Base-by-base conservation (phyloP, 2,113 vertebrate genomes). In the Cavia aperea region DNA sequence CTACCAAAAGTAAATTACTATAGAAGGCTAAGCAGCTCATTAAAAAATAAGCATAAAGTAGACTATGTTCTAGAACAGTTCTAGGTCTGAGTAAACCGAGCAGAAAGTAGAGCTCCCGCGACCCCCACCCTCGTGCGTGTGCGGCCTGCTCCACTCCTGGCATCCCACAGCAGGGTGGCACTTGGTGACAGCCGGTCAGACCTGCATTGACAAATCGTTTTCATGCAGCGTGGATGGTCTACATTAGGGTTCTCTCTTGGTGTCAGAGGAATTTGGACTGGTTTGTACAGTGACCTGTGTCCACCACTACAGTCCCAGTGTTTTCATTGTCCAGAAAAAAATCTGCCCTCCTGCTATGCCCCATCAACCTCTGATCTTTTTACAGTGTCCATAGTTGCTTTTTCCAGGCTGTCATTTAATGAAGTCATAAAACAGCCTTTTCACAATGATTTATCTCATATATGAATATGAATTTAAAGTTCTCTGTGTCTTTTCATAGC, bases 61-160 rank as follows among this genome's bases (percentile, higher is more conserved):
- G 16, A 36, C 12, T 65, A 13, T 18, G 60, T 68, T 91, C 65
- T 39, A 72, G 73, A 90, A 39, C 23, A 21, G 36, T 62, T 94
- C 65, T 54, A 49, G 7, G 62, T 26, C 68, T 56, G 5, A 63
- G 33, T 23, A 56, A 82, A 73, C 6, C 11, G 43, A 46, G 31
- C 49, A 89, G 78, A 51, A 72, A 31, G 62, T 36, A 29, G 21
- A 21, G 43, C 29, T 82, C 43, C 36, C n/a, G 0, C 6, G 5
- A 33, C 3, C 15, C 62, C 33, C 33, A 39, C 0, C n/a, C 2
- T 11, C n/a, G n/a, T 26, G 1, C 24, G 4, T 0, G 11, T 43
- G 18, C 14, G 36, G n/a, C 7, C 43, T 26, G 10, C 54, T 49
- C 29, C 33, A 18, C 36, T 15, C 0, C 15, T 31, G 23, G 7